A percentile compares a stretch with the other conserved stretches of the same genome.
Evolutionary conservation across 2,888 invertebrate species (phyloP).

Genomic region (Lithosia quadra): DNA sequence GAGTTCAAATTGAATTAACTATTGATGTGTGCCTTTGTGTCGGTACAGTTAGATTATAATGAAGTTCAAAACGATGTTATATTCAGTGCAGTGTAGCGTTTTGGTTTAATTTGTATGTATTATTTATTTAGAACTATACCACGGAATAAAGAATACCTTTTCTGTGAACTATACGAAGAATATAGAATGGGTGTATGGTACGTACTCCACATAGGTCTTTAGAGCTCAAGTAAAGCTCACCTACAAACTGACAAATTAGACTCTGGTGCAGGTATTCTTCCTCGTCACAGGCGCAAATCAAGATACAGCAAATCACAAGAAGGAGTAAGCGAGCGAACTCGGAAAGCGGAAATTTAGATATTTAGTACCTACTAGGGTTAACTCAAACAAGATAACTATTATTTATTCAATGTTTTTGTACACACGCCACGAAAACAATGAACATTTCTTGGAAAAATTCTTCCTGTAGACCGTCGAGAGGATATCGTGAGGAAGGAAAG

Average conservation of each 20-base stretch:
- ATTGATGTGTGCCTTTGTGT: slow-evolving; percentile 53
- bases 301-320: too few species aligned
- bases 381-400: too few species aligned
- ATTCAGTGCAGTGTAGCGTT: slow-evolving; percentile 12
- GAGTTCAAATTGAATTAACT: slow-evolving; percentile 61
- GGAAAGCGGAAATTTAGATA: too few species aligned
- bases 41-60: slow-evolving; percentile 49
- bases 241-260: background rate
- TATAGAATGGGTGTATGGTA: background rate
- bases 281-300: background rate
- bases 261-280: background rate
- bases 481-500: background rate
- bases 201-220: background rate
- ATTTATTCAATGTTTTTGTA: background rate
- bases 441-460: too few species aligned
- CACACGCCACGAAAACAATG: background rate
- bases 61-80: slow-evolving; percentile 46
- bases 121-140: slow-evolving; percentile 33
- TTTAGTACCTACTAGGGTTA: too few species aligned
- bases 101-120: slow-evolving; percentile 24
- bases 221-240: background rate
- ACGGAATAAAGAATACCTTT: too few species aligned
- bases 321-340: too few species aligned
- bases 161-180: background rate
- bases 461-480: too few species aligned